Evolutionary conservation across 2,888 invertebrate species (phyloP).

Genomic region (Cephus runcator): DNA sequence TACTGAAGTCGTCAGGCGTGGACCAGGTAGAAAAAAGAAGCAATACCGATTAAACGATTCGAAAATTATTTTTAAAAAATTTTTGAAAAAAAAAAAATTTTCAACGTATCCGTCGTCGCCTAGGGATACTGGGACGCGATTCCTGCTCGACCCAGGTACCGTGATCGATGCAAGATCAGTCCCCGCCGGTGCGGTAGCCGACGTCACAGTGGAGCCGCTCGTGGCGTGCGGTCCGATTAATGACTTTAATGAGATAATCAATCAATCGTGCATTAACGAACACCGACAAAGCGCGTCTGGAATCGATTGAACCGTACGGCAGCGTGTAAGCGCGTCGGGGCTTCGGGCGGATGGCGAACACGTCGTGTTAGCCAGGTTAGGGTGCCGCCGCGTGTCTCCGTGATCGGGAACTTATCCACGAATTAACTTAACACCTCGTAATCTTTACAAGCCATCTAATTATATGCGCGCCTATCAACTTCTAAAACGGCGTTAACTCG

Average conservation of each 20-base stretch:
- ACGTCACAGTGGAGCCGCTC: constrained; percentile 16
- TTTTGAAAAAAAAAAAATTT: not conserved
- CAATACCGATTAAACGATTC: not conserved
- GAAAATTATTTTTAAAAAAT: not conserved
- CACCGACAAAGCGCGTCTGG: constrained; percentile 13
- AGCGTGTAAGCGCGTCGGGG: not conserved
- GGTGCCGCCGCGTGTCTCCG: not conserved
- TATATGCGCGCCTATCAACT: constrained; percentile 25
- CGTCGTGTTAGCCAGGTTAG: constrained; percentile 1
- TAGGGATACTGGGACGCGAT: not conserved
- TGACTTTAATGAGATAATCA: constrained; percentile 37
- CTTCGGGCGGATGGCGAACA: constrained; percentile 24
- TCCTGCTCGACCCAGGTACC: not conserved
- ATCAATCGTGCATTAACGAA: constrained; percentile 32
- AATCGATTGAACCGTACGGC: constrained; percentile 1
- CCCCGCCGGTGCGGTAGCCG: constrained; percentile 8
- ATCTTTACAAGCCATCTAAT: constrained; percentile 47
- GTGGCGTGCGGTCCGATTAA: constrained; percentile 24
- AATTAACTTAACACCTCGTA: constrained; percentile 17
- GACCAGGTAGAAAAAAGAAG: not conserved
- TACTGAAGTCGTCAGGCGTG: not conserved
- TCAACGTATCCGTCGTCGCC: not conserved
- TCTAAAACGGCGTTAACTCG: constrained; percentile 38
- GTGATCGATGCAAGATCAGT: constrained; percentile 12
- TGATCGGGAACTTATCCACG: not conserved